A percentile compares a stretch with the other conserved stretches of the same genome.
Evolutionary conservation across 2,888 invertebrate species (phyloP).

Genomic region (Synergus itoensis): DNA sequence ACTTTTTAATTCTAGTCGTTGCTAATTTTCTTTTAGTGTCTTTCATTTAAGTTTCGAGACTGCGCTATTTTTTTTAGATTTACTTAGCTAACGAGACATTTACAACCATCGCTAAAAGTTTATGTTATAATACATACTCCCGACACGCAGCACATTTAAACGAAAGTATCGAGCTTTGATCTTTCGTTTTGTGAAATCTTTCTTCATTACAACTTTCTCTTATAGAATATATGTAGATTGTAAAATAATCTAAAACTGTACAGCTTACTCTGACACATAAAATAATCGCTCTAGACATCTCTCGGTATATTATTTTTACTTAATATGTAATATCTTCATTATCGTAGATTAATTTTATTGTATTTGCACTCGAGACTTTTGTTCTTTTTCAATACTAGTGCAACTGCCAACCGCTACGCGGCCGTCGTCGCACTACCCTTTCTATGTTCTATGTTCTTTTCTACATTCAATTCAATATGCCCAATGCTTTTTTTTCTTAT

Average conservation of each 20-base stretch:
- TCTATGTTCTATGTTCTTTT: too few relatives aligned
- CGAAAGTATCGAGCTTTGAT: neutral
- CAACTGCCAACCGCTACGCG: too few relatives aligned
- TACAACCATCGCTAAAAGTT: constrained; percentile 32
- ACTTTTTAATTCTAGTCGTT: neutral
- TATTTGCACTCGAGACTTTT: constrained; percentile 26
- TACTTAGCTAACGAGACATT: constrained; percentile 38
- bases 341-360: constrained; percentile 24
- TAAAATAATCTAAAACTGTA: constrained; percentile 37
- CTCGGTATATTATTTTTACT: constrained; percentile 18
- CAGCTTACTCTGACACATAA: constrained; percentile 8
- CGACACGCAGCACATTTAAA: constrained; percentile 22
- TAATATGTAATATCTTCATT: constrained; percentile 22
- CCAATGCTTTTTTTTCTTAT: too few relatives aligned
- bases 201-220: constrained; percentile 10
- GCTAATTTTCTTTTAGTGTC: constrained; percentile 14
- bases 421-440: too few relatives aligned
- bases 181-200: neutral
- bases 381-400: constrained; percentile 23
- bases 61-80: neutral
- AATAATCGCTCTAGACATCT: constrained; percentile 26
- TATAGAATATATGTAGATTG: constrained; percentile 34
- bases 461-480: too few relatives aligned
- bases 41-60: neutral
- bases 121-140: constrained; percentile 7